Evolutionary conservation across 2,888 invertebrate species (phyloP).

Genomic region (Hirudinaria manillensis): DNA sequence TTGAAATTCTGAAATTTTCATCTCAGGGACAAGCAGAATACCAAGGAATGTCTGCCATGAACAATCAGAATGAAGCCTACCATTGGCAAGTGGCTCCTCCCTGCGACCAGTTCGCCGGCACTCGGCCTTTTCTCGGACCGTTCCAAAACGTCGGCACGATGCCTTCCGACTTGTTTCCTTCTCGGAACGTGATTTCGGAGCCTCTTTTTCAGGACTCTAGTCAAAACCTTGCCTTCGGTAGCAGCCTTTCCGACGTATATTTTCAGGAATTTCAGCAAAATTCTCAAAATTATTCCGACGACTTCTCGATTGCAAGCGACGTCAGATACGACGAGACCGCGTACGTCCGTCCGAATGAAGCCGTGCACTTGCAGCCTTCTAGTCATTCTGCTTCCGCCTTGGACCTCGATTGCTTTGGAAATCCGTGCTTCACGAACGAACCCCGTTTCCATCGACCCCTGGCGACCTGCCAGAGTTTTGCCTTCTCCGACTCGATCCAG

Average conservation of each 20-base stretch:
- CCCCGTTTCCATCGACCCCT: too few relatives aligned
- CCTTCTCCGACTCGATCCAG: background rate
- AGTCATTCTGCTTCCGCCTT: constrained; percentile 7
- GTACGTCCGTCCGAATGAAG: background rate
- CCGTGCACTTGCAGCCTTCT: background rate
- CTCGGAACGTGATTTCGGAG: background rate
- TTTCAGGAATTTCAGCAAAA: background rate
- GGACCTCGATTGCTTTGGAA: background rate
- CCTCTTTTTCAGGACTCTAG: too few relatives aligned
- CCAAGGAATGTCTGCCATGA: too few relatives aligned
- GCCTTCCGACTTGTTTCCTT: background rate
- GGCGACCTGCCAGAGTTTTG: too few relatives aligned
- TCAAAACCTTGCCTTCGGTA: background rate
- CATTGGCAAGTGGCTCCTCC: too few relatives aligned
- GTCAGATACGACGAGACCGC: background rate
- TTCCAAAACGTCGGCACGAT: too few relatives aligned
- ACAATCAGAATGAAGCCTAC: too few relatives aligned
- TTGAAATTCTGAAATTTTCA: background rate
- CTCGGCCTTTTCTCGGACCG: too few relatives aligned
- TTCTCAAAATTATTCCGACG: too few relatives aligned
- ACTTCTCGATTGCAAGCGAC: background rate
- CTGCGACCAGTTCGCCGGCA: too few relatives aligned
- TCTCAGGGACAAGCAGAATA: too few relatives aligned
- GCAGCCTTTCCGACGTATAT: background rate
- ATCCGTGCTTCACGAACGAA: too few relatives aligned